Conservation (phyloP, 2,797 vertebrate species). For the Coranthus polyacanthus region DNA sequence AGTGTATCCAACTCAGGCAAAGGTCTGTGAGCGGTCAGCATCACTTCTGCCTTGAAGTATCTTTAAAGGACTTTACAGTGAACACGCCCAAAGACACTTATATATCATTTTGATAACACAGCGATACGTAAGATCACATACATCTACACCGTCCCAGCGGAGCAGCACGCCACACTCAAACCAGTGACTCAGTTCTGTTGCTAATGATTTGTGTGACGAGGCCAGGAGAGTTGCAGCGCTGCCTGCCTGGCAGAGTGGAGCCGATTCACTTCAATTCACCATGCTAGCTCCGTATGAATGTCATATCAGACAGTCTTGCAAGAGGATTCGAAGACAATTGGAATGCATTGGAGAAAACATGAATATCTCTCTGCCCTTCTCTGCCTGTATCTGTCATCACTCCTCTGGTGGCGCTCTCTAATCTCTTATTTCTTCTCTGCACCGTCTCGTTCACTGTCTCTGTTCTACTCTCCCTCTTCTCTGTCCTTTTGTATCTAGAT, state of each 20-base stretch:
- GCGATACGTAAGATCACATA: background rate
- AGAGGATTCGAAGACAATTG: slow-evolving; percentile 46
- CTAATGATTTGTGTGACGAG: slow-evolving; percentile 25
- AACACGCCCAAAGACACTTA: background rate
- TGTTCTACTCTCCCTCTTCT: slow-evolving; percentile 20
- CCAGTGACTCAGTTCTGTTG: slow-evolving; percentile 17
- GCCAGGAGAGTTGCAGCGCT: background rate
- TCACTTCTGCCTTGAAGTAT: background rate
- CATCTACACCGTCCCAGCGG: background rate
- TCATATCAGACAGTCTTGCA: slow-evolving; percentile 27
- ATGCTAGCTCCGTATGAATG: slow-evolving; percentile 30
- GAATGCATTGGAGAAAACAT: slow-evolving; percentile 52
- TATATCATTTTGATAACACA: background rate
- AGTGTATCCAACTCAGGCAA: slow-evolving; percentile 1
- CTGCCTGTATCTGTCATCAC: slow-evolving; percentile 36
- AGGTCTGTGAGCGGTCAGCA: background rate
- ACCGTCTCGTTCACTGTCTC: slow-evolving; percentile 46
- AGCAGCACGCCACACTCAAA: background rate
- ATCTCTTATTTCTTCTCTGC: slow-evolving; percentile 41
- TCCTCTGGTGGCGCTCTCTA: slow-evolving; percentile 26
- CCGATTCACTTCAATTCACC: slow-evolving; percentile 28
- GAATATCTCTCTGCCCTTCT: slow-evolving; percentile 29
- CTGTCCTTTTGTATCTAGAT: slow-evolving; percentile 46
- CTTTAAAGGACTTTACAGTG: background rate
- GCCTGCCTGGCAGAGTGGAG: slow-evolving; percentile 15